Percentiles rank a stretch among this genome's conserved stretches.
These are phyloP conservation scores for Rissa tridactyla DNA, from an alignment of 2,113 vertebrate genomes.

Conservation along the genomic window DNA sequence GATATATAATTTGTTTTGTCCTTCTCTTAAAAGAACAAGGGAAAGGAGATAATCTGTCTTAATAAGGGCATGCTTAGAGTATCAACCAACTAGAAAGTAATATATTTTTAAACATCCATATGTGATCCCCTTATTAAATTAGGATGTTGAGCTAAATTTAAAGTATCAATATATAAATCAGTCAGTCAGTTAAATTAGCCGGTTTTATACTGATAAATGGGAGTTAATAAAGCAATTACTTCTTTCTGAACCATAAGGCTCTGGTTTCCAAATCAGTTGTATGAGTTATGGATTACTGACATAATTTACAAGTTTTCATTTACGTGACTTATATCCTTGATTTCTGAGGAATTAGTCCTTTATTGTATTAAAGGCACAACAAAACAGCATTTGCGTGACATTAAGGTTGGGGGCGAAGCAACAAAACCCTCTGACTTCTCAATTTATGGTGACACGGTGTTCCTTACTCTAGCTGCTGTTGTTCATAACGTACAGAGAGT, in stretches of 20 bases:
- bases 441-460: background rate
- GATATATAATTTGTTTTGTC: conserved; percentile 66
- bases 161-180: conserved; percentile 72
- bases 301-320: conserved; percentile 70
- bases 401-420: background rate
- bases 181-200: conserved; percentile 68
- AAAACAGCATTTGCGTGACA: background rate
- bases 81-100: conserved; percentile 57
- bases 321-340: conserved; percentile 32
- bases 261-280: conserved; percentile 63
- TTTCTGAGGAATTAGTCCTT: conserved; percentile 52
- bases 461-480: background rate
- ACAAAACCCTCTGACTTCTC: conserved; percentile 13
- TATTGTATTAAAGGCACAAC: conserved; percentile 37
- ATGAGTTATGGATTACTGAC: conserved; percentile 66
- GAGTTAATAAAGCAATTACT: conserved; percentile 69
- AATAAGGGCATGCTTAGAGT: conserved; percentile 63
- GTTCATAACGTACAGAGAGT: background rate
- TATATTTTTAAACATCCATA: conserved; percentile 64
- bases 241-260: conserved; percentile 63
- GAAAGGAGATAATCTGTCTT: conserved; percentile 67
- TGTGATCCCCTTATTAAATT: conserved; percentile 70
- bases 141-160: conserved; percentile 60
- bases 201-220: conserved; percentile 69
- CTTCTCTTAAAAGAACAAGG: conserved; percentile 53